A percentile compares a stretch with the other conserved stretches of the same genome.
phyloP scores from a whole-genome alignment of 2,888 invertebrate genomes.

The Anagyrus pseudococci region DNA sequence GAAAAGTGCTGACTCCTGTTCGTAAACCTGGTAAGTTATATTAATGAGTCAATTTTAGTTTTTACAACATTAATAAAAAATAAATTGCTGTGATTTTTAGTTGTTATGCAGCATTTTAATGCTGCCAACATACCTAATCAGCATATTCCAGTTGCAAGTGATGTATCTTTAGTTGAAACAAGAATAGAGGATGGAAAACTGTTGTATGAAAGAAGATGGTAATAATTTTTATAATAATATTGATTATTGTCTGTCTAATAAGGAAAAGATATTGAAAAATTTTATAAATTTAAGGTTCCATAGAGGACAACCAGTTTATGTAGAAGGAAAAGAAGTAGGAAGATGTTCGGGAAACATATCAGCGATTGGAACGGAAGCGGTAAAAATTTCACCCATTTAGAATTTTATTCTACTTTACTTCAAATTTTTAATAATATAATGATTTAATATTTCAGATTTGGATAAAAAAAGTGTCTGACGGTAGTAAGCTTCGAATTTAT shows the following conservation, averaged over 20 bases:
- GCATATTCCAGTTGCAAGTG: constrained; percentile 58
- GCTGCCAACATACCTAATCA: constrained; percentile 47
- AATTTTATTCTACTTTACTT: constrained; percentile 6
- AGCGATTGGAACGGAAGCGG: constrained; percentile 89
- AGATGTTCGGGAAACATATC: constrained; percentile 90
- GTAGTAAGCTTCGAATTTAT: constrained; percentile 83
- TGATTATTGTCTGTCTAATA: neutral
- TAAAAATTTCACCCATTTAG: constrained; percentile 60
- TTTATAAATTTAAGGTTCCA: constrained; percentile 71
- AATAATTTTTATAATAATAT: constrained; percentile 36
- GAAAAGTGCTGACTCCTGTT: constrained; percentile 65
- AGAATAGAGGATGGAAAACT: constrained; percentile 95
- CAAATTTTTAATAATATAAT: constrained; percentile 14
- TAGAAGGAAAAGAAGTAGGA: constrained; percentile 85
- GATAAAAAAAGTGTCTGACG: constrained; percentile 84
- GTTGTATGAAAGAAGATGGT: constrained; percentile 91
- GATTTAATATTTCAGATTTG: constrained; percentile 73
- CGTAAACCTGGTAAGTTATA: constrained; percentile 64
- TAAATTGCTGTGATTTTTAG: constrained; percentile 23
- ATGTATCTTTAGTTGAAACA: constrained; percentile 73
- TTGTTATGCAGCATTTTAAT: constrained; percentile 40
- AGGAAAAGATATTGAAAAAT: neutral
- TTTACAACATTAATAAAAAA: constrained; percentile 4
- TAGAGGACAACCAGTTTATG: constrained; percentile 89
- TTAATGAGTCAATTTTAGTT: constrained; percentile 6